Evolutionary conservation across 1,140 invertebrate species (phyloP), one percentile per base, ranked within the genome.

Genomic region (Samia ricini): DNA sequence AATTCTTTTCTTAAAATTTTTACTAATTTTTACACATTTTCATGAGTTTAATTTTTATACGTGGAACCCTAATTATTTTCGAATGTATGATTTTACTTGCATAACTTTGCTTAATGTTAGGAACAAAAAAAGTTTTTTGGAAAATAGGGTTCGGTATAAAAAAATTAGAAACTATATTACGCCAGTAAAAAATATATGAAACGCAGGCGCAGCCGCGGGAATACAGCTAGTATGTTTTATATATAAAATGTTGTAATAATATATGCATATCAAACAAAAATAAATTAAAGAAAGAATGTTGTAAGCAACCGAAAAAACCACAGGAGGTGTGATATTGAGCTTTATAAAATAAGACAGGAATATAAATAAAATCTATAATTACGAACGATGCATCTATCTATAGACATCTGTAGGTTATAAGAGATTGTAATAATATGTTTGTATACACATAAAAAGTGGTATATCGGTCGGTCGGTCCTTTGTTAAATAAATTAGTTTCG

Each of bases 401-500:
- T 36, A 57, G 56, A 19, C n/a, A n/a, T n/a, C n/a, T 12, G 33
- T 15, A 15, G 33, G 33, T 42, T 23, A 57, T 18, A 42, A 42
- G 42, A 49, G 68, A 69, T 77, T 78, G 74, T 76, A 79, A 78
- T 82, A 84, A 86, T 84, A 83, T 85, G 79, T 88, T 90, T 89
- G 81, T 88, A 81, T 78, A 83, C 73, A 71, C 68, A 89, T 83
- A 90, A 88, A 88, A 88, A 88, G 74, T 83, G 74, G 61, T 85
- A 80, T 87, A 86, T 87, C 84, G 74, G 83, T 77, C 80, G 84
- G 79, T 74, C 79, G 71, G 74, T 85, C 84, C 85, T 89, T 91
- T 91, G 90, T 91, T 90, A 91, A 91, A 91, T 91, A 91, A 91
- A 91, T 91, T 91, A 91, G 90, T 88, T 91, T 91, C 89, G 90